Conservation (phyloP, 2,888 invertebrate genomes). For the Cephus runcator region DNA sequence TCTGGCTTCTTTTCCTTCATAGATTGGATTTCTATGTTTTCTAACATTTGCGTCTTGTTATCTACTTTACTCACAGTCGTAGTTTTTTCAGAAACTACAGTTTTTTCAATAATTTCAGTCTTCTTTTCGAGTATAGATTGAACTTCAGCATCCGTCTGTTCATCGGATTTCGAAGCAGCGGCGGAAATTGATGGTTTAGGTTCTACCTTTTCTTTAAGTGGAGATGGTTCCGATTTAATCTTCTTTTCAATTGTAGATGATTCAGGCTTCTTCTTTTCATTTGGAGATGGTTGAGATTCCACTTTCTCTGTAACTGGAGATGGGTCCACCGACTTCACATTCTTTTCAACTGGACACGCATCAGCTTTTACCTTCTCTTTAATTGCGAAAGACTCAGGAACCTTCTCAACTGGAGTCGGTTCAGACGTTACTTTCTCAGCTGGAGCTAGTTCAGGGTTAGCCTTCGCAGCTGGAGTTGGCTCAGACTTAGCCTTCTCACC, state of each 20-base stretch:
- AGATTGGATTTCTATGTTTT: background rate
- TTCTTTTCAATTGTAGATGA: background rate
- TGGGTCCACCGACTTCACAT: slow-evolving; percentile 4
- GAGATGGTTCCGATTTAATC: too few species aligned
- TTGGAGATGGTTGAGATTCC: background rate
- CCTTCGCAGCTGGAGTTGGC: background rate
- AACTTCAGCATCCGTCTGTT: too few species aligned
- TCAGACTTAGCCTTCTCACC: background rate
- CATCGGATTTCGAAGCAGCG: too few species aligned
- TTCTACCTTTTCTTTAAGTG: background rate
- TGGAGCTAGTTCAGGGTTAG: too few species aligned
- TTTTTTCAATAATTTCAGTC: background rate
- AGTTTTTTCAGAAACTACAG: background rate
- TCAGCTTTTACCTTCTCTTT: background rate
- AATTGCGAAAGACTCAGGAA: too few species aligned
- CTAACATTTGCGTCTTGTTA: background rate
- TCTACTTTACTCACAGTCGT: background rate
- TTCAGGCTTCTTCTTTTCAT: background rate
- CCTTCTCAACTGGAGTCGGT: background rate
- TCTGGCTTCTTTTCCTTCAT: background rate
- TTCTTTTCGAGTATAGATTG: too few species aligned
- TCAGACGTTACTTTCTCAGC: too few species aligned
- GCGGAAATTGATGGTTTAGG: background rate
- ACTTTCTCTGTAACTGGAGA: slow-evolving; percentile 1
- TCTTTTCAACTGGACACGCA: background rate